These are phyloP conservation scores for Lagorchestes hirsutus DNA, from an alignment of 2,797 vertebrate species.

Conservation along the genomic window DNA sequence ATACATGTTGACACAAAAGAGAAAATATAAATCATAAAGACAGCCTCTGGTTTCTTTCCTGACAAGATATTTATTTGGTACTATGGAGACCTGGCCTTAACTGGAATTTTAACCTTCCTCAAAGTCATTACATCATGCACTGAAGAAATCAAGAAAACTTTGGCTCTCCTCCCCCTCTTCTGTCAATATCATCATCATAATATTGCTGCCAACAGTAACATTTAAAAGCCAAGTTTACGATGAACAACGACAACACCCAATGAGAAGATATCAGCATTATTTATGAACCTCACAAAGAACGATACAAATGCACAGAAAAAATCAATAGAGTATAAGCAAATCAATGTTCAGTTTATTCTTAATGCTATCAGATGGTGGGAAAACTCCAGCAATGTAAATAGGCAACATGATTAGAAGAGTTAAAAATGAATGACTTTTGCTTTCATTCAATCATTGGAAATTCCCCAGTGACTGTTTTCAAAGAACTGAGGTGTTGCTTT, in stretches of 20 bases:
- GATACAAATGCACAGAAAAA: not conserved
- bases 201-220: not conserved
- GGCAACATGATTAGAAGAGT: not conserved
- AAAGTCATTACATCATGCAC: not conserved
- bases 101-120: not conserved
- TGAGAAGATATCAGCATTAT: not conserved
- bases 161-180: not conserved
- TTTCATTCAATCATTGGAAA: not conserved
- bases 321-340: not conserved
- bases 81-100: not conserved
- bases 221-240: not conserved
- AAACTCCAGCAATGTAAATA: not conserved
- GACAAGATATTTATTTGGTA: not conserved
- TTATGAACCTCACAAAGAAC: not conserved
- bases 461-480: not conserved
- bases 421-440: not conserved
- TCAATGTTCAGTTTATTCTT: slow-evolving; percentile 3
- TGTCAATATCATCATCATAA: not conserved
- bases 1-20: not conserved
- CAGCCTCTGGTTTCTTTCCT: not conserved
- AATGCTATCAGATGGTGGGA: not conserved
- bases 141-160: not conserved
- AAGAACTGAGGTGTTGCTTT: not conserved
- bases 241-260: not conserved
- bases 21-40: not conserved